phyloP scores from a whole-genome alignment of 2,113 vertebrate species.

The Addax nasomaculatus region DNA sequence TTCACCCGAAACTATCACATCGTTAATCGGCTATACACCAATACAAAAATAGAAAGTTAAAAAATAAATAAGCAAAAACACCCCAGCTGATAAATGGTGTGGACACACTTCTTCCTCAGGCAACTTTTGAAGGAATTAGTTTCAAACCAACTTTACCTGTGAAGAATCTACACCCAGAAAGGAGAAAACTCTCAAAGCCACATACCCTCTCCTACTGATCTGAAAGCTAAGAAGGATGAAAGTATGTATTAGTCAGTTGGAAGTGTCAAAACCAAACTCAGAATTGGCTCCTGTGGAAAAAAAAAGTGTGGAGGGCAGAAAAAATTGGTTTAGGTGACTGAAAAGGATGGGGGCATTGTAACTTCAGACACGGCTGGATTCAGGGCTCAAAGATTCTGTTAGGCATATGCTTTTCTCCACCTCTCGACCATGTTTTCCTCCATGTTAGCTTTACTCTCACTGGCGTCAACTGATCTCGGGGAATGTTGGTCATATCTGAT shows the following conservation, averaged over 20 bases:
- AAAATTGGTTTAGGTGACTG: neutral
- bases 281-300: neutral
- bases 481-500: neutral
- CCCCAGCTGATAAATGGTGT: neutral
- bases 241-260: no score
- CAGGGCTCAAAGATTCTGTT: no score
- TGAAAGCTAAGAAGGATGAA: neutral
- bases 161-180: neutral
- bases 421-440: neutral
- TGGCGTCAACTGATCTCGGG: neutral
- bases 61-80: neutral
- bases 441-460: neutral
- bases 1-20: neutral
- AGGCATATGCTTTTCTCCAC: neutral
- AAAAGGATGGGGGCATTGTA: neutral
- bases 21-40: neutral
- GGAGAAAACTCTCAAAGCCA: neutral
- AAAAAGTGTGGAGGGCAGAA: rapidly evolving
- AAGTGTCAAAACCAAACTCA: neutral
- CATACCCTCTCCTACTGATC: neutral
- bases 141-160: neutral
- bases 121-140: neutral
- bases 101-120: neutral
- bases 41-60: neutral
- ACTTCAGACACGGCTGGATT: neutral